Conservation (phyloP, 2,888 invertebrate genomes). For the Sipha maydis region DNA sequence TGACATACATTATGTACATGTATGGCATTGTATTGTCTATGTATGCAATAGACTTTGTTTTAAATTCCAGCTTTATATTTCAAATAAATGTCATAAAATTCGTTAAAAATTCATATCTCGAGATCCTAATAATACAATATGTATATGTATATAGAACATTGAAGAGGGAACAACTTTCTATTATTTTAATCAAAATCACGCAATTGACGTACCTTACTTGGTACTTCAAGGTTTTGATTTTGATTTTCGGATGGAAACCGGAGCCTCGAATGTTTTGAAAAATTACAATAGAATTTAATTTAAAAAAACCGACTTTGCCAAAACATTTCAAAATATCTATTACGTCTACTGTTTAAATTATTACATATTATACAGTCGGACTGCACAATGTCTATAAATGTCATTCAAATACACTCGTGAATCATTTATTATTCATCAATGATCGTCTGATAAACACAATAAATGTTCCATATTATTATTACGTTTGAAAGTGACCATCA, state of each 20-base stretch:
- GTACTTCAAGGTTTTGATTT: not conserved
- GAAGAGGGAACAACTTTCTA: not conserved
- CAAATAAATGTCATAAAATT: not conserved
- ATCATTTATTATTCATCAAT: slow-evolving; percentile 39
- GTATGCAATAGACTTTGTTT: not conserved
- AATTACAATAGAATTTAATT: not conserved
- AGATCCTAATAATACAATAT: not conserved
- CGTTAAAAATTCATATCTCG: not conserved
- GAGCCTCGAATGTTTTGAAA: not conserved
- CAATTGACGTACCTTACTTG: not conserved
- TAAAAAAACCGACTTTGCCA: not conserved
- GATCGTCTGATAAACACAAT: slow-evolving; percentile 39
- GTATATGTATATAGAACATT: not conserved
- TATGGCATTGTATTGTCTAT: not conserved
- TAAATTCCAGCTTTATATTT: not conserved
- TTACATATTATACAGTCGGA: not conserved
- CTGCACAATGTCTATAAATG: not conserved
- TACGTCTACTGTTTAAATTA: slow-evolving; percentile 1
- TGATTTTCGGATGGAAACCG: not conserved
- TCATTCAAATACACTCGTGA: not conserved
- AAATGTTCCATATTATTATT: slow-evolving; percentile 28
- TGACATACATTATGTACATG: too few relatives aligned
- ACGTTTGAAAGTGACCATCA: slow-evolving; percentile 45
- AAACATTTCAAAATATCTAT: slow-evolving; percentile 11
- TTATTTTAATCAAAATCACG: not conserved